Base-by-base conservation (phyloP, 1,140 invertebrate genomes). In the Thalassaphorura encarpata region DNA sequence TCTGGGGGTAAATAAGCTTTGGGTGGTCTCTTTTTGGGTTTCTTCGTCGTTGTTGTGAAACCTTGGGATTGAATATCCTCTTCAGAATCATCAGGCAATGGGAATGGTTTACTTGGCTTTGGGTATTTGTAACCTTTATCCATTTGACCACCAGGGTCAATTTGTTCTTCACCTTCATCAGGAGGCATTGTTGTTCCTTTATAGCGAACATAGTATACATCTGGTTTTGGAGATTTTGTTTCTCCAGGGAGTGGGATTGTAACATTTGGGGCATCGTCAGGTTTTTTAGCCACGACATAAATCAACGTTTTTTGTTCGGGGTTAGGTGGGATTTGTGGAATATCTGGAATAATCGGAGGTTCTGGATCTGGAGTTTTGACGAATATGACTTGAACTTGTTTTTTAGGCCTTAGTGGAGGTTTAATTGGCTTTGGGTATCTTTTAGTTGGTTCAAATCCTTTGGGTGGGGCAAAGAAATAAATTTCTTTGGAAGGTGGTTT, bases 131-230 rank as follows among this genome's bases (percentile, higher is more conserved):
- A 51, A 13, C 48, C 48, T 24, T 51, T 51, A 6, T 26, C 26
- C 16, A 5, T 33, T 21, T 15, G 48, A 8, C 48, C 31, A 36
- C 48, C 48, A 5, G 48, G 48, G 3, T 19, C 15, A 36, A 51
- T 24, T 5, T 51, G 26, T 27, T 51, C 16, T 19, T 51, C 48
- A 13, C 33, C 48, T 19, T 51, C 31, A 4, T 26, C 26, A 6
- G 27, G 5, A 6, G 28, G 29, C 31, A 29, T 51, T 8, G 46
- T 48, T 6, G 46, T 51, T 16, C 19, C 48, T 51, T 60, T 84
- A 79, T 87, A 87, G 57, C 84, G 83, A 79, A 87, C 85, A 77
- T 85, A 87, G 79, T 84, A 87, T 43, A 89, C 85, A 75, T 88
- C 85, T 27, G 85, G 85, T 77, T 87, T 87, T 70, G 80, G 81